A percentile compares a stretch with the other conserved stretches of the same genome.
Evolutionary conservation across 2,888 invertebrate genomes (phyloP).

Genomic region (Heliconius ethilla): DNA sequence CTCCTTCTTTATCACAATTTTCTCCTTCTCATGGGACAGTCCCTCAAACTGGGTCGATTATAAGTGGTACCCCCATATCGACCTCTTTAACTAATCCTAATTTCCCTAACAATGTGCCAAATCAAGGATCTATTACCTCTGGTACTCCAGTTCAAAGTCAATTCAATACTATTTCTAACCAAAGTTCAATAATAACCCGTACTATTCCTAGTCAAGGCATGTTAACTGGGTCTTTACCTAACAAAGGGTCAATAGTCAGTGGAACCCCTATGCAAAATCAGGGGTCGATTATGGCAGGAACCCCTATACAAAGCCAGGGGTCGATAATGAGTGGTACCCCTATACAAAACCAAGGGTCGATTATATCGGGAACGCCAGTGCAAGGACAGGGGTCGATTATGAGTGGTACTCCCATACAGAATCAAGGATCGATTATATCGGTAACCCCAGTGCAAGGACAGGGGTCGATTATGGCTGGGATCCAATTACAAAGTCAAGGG

Average conservation of each 20-base stretch:
- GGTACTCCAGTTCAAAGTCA: conserved; percentile 35
- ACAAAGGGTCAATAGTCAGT: conserved; percentile 50
- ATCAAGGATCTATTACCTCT: conserved; percentile 31
- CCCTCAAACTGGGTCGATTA: conserved; percentile 46
- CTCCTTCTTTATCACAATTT: conserved; percentile 51
- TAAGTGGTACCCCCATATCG: conserved; percentile 44
- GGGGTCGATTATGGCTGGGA: conserved; percentile 32
- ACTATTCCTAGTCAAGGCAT: conserved; percentile 39
- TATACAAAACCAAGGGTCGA: conserved; percentile 37
- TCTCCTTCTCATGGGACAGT: conserved; percentile 52
- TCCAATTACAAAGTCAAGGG: conserved; percentile 25
- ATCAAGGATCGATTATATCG: conserved; percentile 41
- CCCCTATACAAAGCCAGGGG: conserved; percentile 35
- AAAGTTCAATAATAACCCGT: conserved; percentile 34
- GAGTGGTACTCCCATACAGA: conserved; percentile 15
- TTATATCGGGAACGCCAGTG: conserved; percentile 30
- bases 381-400: conserved; percentile 25
- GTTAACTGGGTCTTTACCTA: conserved; percentile 4
- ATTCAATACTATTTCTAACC: conserved; percentile 28
- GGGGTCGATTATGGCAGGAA: conserved; percentile 31
- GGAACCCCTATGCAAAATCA: conserved; percentile 27
- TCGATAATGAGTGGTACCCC: conserved; percentile 30
- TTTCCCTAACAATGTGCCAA: conserved; percentile 20
- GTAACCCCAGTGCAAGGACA: conserved; percentile 43
- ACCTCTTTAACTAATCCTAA: neutral